These are phyloP conservation scores for Eupithecia inturbata DNA, from an alignment of 2,888 invertebrate species.

Conservation along the genomic window DNA sequence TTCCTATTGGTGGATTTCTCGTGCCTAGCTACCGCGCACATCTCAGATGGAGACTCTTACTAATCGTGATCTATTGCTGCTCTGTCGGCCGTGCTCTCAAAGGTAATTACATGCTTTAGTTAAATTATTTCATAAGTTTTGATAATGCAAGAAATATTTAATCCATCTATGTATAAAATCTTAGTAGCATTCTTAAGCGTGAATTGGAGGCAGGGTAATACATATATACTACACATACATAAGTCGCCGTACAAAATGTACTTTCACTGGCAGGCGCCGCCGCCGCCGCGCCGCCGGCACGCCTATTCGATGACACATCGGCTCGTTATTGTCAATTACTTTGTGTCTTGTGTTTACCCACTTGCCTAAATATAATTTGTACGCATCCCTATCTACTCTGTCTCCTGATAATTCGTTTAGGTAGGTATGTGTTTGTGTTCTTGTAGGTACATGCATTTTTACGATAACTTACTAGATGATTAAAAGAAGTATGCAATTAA, in stretches of 20 bases:
- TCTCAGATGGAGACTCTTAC: not conserved
- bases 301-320: slow-evolving; percentile 35
- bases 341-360: not conserved
- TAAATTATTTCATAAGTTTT: no score
- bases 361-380: not conserved
- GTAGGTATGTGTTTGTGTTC: not conserved
- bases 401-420: not conserved
- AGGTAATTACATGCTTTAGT: no score
- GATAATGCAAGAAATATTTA: no score
- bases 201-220: not conserved
- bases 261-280: slow-evolving; percentile 32
- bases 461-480: not conserved
- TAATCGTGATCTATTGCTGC: not conserved
- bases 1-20: not conserved
- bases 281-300: slow-evolving; percentile 7
- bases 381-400: not conserved
- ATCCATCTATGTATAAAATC: not conserved
- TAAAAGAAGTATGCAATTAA: not conserved
- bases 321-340: slow-evolving; percentile 9
- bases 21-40: not conserved
- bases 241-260: slow-evolving; percentile 16
- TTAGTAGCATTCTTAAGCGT: not conserved
- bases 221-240: not conserved
- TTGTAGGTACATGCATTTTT: not conserved
- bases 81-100: not conserved